phyloP scores from a whole-genome alignment of 2,797 vertebrate species.

The Parauchenoglanis punctatus region DNA sequence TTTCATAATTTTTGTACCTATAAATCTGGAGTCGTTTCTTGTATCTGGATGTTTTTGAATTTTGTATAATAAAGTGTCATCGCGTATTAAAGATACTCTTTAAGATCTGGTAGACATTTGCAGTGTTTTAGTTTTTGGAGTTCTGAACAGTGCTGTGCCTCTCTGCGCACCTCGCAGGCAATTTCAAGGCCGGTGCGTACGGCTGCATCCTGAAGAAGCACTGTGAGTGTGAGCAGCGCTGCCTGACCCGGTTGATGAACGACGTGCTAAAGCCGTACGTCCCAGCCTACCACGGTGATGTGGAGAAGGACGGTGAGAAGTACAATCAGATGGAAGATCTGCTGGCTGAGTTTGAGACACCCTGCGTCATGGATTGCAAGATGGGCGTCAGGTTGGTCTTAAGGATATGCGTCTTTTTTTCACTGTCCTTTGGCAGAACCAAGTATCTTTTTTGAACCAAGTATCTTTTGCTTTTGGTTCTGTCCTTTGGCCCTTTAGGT shows the following conservation, averaged over 20 bases:
- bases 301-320: constrained; percentile 93
- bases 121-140: not conserved
- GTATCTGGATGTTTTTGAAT: not conserved
- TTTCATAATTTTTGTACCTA: not conserved
- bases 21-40: not conserved
- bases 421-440: not conserved
- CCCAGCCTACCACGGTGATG: constrained; percentile 91
- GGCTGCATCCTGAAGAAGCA: constrained; percentile 97
- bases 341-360: constrained; percentile 91
- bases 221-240: constrained; percentile 96
- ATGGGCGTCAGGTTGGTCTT: constrained; percentile 91
- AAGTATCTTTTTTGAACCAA: not conserved
- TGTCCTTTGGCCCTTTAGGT: too few species aligned
- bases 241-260: constrained; percentile 89
- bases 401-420: not conserved
- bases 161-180: constrained; percentile 77
- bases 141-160: not conserved
- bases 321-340: constrained; percentile 99
- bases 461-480: too few species aligned
- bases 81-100: not conserved
- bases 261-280: constrained; percentile 89
- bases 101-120: not conserved
- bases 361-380: constrained; percentile 98
- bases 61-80: not conserved
- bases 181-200: constrained; percentile 94